These are phyloP conservation scores for Dromius quadrimaculatus DNA, from an alignment of 2,888 invertebrate genomes.

Conservation along the genomic window DNA sequence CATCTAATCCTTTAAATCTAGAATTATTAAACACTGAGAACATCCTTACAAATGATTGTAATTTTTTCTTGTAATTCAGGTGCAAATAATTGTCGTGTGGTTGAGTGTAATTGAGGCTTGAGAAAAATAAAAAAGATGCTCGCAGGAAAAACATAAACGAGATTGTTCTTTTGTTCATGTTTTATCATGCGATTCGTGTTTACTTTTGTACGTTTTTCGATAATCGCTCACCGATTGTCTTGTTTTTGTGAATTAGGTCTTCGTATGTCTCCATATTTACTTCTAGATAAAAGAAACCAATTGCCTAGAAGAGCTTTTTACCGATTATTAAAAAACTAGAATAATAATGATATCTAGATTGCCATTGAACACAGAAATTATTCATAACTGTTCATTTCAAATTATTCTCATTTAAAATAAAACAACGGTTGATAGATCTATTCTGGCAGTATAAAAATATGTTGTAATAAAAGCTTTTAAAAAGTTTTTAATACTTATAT, in stretches of 20 bases:
- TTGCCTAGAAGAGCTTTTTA: slow-evolving; percentile 8
- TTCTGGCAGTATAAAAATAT: no score
- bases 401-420: no score
- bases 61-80: slow-evolving; percentile 14
- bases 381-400: no score
- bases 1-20: no score
- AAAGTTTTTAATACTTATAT: neutral
- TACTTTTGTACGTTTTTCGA: slow-evolving; percentile 44
- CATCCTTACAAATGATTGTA: slow-evolving; percentile 1
- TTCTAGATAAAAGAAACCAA: slow-evolving; percentile 1
- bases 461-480: no score
- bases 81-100: neutral
- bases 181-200: slow-evolving; percentile 36
- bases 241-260: slow-evolving; percentile 24
- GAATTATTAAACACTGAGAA: neutral
- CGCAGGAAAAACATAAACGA: slow-evolving; percentile 36
- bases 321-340: neutral
- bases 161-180: slow-evolving; percentile 42
- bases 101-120: slow-evolving; percentile 28
- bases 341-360: slow-evolving; percentile 23
- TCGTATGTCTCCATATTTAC: slow-evolving; percentile 2
- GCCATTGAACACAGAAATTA: neutral
- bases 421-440: no score
- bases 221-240: slow-evolving; percentile 43
- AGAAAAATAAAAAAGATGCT: slow-evolving; percentile 12